phyloP scores from a whole-genome alignment of 1,140 invertebrate species.

The Mylabris phalerata region DNA sequence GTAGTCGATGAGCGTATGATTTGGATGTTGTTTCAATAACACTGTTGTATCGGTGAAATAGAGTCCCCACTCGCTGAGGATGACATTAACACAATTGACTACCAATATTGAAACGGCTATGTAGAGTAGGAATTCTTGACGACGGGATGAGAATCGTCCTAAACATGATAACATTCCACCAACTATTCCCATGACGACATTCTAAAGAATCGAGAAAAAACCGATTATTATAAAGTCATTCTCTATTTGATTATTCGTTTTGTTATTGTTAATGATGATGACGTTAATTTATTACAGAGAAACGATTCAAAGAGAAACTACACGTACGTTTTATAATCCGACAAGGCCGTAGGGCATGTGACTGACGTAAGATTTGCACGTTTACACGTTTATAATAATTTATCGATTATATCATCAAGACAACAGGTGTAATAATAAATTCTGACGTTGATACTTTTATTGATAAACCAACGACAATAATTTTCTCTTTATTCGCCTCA shows the following conservation, averaged over 20 bases:
- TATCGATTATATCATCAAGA: background rate
- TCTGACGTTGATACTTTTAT: too few species aligned
- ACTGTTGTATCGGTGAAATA: slow-evolving; percentile 38
- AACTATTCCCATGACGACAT: slow-evolving; percentile 42
- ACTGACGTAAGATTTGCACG: background rate
- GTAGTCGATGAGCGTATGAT: slow-evolving; percentile 41
- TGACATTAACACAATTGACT: slow-evolving; percentile 42
- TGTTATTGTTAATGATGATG: too few species aligned
- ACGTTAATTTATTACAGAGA: too few species aligned
- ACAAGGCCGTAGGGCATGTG: background rate
- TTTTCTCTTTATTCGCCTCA: too few species aligned
- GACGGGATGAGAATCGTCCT: slow-evolving; percentile 36
- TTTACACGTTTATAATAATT: background rate
- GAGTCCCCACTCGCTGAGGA: slow-evolving; percentile 44
- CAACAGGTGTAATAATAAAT: background rate
- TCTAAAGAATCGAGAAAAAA: slow-evolving; percentile 30
- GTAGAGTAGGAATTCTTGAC: slow-evolving; percentile 44
- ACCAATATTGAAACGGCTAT: slow-evolving; percentile 42
- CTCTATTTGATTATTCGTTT: too few species aligned
- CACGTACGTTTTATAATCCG: background rate
- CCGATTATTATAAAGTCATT: too few species aligned
- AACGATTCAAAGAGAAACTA: background rate
- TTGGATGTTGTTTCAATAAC: slow-evolving; percentile 35
- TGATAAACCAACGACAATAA: too few species aligned
- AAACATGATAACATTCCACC: slow-evolving; percentile 42